Conservation (phyloP, 2,113 vertebrate species). For the Pteruthius melanotis region DNA sequence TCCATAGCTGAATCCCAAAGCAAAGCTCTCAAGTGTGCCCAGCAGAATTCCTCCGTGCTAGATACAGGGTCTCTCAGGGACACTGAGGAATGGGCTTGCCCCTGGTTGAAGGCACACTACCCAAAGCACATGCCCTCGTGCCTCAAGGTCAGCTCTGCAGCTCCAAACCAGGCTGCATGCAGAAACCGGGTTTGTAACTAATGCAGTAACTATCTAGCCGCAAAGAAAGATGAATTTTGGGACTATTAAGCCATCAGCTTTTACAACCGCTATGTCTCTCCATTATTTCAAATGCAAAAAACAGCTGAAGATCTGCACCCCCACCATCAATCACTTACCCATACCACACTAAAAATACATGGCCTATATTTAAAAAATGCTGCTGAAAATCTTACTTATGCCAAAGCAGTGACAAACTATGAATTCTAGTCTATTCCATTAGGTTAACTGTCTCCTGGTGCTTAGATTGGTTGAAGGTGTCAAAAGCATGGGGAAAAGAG, state of each 20-base stretch:
- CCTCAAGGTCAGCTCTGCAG: background rate
- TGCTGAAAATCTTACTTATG: background rate
- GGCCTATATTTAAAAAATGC: background rate
- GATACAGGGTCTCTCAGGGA: background rate
- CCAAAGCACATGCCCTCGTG: rapidly evolving
- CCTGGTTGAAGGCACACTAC: background rate
- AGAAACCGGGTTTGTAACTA: background rate
- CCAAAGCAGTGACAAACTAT: background rate
- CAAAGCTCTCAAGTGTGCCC: background rate
- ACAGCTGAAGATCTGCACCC: background rate
- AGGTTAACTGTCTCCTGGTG: background rate
- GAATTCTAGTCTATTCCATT: background rate
- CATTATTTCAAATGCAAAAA: background rate
- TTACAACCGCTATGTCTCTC: background rate
- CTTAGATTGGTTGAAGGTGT: background rate
- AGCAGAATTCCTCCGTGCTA: rapidly evolving
- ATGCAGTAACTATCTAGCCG: background rate
- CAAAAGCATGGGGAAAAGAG: background rate
- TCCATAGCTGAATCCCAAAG: background rate
- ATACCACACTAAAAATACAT: background rate
- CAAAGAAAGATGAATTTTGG: background rate
- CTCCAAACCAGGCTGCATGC: background rate
- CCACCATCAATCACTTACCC: background rate
- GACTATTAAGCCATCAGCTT: background rate
- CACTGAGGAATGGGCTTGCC: background rate